Evolutionary conservation across 2,113 vertebrate genomes (phyloP), one percentile per base, ranked within the genome.

Genomic region (Aramus guarauna): DNA sequence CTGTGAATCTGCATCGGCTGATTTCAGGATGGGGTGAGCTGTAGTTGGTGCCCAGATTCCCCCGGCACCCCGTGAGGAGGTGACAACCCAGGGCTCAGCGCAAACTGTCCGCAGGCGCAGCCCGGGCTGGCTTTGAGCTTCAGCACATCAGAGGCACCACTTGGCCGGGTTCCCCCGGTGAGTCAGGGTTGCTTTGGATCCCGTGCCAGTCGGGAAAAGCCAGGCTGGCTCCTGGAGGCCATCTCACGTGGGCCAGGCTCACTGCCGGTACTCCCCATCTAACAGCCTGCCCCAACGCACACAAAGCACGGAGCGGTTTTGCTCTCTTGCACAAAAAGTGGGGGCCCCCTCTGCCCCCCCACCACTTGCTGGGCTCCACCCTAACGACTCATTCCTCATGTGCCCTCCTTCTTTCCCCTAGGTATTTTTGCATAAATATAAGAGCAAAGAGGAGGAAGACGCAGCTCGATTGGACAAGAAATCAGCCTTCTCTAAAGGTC

Each of bases 381-480:
- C 30, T 20, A 1, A 63, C 15, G 3, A 2, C 41, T 45, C 69
- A 15, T 55, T 41, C 68, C 80, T 93, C 76, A 83, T 8, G 0
- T 30, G 2, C 39, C 32, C 20, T 58, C 50, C 32, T 62, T 71
- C 60, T 58, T 23, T 8, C 68, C 83, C 56, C 4, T 74, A 99
- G 99, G 98, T 98, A 5, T 99, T 99, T 78, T 91, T 99, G 87
- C 97, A 98, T 67, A 98, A 96, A 58, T 98, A 96, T 37, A 99
- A 97, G 93, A 95, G 97, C 90, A 88, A 94, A 86, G 96, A 97
- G 56, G 91, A 96, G 71, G 88, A 97, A 79, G 95, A 88, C 0
- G 14, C 95, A 14, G 69, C 92, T 48, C 93, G 84, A 50, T 5
- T 79, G 79, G 96, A 97, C 52, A 97, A 94, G 87, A 98, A 97